Percentiles rank a stretch among this genome's conserved stretches.
These are phyloP conservation scores for Cotesia chilonis DNA, from an alignment of 1,140 invertebrate genomes.

Conservation along the genomic window DNA sequence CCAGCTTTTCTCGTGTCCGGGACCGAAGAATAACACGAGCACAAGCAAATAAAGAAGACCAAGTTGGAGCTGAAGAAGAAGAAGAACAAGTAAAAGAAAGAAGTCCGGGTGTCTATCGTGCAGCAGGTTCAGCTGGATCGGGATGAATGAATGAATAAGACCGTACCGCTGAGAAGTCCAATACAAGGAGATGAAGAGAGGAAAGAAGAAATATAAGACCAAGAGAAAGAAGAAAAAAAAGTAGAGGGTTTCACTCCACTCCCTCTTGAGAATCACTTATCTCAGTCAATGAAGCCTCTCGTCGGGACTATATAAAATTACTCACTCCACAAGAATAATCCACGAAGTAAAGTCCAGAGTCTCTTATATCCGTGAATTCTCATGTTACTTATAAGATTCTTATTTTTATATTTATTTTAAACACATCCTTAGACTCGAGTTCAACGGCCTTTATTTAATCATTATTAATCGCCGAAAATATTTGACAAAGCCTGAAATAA, in stretches of 20 bases:
- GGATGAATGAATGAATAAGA: constrained; percentile 40
- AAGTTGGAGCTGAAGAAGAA: too few relatives aligned
- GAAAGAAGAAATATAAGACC: too few relatives aligned
- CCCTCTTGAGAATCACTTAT: constrained; percentile 29
- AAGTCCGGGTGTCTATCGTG: constrained; percentile 39
- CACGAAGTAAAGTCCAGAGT: too few relatives aligned
- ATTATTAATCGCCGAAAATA: too few relatives aligned
- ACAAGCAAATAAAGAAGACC: neutral
- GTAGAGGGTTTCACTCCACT: neutral
- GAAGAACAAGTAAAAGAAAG: neutral
- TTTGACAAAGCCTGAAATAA: too few relatives aligned
- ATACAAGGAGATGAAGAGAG: neutral
- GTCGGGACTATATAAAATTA: neutral
- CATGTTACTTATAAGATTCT: neutral
- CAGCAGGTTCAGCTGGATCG: constrained; percentile 3
- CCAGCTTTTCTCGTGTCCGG: constrained; percentile 13
- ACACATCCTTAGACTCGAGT: too few relatives aligned
- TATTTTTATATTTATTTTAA: neutral
- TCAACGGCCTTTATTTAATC: too few relatives aligned
- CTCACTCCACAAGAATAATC: neutral
- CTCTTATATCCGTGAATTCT: neutral
- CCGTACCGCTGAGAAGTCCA: neutral
- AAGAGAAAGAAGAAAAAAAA: too few relatives aligned
- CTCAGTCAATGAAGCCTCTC: constrained; percentile 30
- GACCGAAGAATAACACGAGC: neutral